Conservation (phyloP, 2,888 invertebrate genomes). For the Micropterix aruncella region DNA sequence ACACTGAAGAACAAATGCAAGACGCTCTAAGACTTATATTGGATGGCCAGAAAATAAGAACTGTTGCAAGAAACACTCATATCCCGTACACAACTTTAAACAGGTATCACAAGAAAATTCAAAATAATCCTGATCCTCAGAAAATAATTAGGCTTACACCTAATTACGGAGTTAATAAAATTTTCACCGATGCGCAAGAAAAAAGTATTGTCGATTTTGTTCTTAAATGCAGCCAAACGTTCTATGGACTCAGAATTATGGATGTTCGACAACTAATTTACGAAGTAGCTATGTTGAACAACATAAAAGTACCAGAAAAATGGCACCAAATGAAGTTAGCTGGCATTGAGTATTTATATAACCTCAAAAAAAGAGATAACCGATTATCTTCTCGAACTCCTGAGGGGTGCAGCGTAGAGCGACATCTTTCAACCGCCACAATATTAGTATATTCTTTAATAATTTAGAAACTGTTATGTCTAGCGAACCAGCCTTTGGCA, state of each 20-base stretch:
- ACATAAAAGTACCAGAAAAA: constrained; percentile 11
- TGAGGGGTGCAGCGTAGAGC: constrained; percentile 12
- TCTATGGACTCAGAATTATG: constrained; percentile 3
- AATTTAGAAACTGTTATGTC: constrained; percentile 7
- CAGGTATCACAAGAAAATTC: no score
- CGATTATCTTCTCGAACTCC: constrained; percentile 8
- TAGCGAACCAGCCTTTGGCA: constrained; percentile 11
- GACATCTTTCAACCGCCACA: constrained; percentile 12
- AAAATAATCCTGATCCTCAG: no score
- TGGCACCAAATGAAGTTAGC: constrained; percentile 12
- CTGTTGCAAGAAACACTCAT: no score
- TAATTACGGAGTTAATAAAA: constrained; percentile 4
- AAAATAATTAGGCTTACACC: constrained; percentile 6
- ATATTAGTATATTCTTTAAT: constrained; percentile 7
- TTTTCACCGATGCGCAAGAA: constrained; percentile 5
- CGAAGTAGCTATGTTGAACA: constrained; percentile 9
- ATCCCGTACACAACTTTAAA: no score
- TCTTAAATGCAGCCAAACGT: constrained; percentile 8
- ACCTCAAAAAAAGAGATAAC: constrained; percentile 11
- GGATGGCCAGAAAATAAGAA: constrained; percentile 7
- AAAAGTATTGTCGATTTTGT: constrained; percentile 6
- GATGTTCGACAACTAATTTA: constrained; percentile 10
- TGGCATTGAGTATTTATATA: constrained; percentile 12
- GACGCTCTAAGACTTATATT: constrained; percentile 6
- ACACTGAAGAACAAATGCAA: no score